phyloP scores from a whole-genome alignment of 2,113 vertebrate species.

The Pseudorectes ferrugineus region DNA sequence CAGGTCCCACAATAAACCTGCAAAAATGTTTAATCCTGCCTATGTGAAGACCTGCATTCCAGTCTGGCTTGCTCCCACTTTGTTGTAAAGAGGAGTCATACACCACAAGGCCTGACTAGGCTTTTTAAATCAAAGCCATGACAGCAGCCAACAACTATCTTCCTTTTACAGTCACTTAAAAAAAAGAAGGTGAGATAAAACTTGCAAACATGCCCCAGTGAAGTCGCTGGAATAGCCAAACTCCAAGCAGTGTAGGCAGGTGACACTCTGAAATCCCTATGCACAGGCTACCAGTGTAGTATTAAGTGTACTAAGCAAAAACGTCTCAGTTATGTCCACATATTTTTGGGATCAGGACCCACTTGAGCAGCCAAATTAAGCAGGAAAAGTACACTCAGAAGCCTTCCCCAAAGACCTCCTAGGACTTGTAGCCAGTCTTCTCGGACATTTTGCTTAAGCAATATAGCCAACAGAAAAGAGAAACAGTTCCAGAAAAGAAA shows the following conservation, averaged over 20 bases:
- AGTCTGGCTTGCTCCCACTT: background rate
- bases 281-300: background rate
- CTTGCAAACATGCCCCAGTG: background rate
- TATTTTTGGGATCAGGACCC: background rate
- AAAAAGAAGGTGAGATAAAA: background rate
- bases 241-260: background rate
- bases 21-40: background rate
- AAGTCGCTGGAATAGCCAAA: background rate
- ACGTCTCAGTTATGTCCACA: background rate
- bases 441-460: background rate
- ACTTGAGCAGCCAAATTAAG: background rate
- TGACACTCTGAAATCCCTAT: background rate
- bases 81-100: background rate
- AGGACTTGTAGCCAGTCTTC: background rate
- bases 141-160: background rate
- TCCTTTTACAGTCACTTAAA: background rate
- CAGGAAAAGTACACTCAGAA: background rate
- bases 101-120: background rate
- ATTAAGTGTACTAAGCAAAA: background rate
- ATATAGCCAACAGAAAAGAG: background rate
- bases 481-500: background rate
- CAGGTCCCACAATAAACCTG: slow-evolving; percentile 11
- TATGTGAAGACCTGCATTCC: background rate
- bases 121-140: background rate
- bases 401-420: background rate